phyloP scores from a whole-genome alignment of 2,113 vertebrate species.

The Anguilla japonica region DNA sequence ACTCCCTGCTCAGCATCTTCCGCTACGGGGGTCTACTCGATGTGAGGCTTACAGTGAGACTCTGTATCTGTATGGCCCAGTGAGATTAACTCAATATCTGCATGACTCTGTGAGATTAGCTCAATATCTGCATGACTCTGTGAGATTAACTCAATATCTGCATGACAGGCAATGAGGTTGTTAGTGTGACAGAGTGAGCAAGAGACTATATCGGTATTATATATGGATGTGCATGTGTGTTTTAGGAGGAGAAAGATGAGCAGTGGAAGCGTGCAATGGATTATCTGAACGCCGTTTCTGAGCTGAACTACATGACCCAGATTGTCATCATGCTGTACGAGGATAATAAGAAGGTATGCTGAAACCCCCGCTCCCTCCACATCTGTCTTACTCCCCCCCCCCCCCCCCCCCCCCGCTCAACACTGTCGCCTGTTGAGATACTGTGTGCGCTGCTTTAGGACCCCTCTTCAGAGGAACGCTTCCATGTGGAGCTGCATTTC shows the following conservation, averaged over 20 bases:
- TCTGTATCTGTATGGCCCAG: neutral
- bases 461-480: conserved; percentile 90
- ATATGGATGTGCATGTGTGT: neutral
- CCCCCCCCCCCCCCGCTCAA: neutral
- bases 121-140: neutral
- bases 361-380: too few species aligned
- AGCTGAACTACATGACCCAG: conserved; percentile 99
- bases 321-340: conserved; percentile 99
- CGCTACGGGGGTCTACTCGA: conserved; percentile 93
- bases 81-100: neutral
- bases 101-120: neutral
- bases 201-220: neutral
- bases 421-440: neutral
- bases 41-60: conserved; percentile 64
- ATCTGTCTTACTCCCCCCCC: neutral
- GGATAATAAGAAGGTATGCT: conserved; percentile 92
- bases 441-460: conserved; percentile 69
- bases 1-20: conserved; percentile 94
- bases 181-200: neutral
- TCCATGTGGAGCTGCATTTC: conserved; percentile 96
- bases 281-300: conserved; percentile 92
- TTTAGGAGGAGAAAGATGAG: conserved; percentile 87
- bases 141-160: neutral
- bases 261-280: conserved; percentile 98
- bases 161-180: neutral